These are phyloP conservation scores for Scaptomyza reducta DNA, from an alignment of 2,888 invertebrate species.

Conservation along the genomic window DNA sequence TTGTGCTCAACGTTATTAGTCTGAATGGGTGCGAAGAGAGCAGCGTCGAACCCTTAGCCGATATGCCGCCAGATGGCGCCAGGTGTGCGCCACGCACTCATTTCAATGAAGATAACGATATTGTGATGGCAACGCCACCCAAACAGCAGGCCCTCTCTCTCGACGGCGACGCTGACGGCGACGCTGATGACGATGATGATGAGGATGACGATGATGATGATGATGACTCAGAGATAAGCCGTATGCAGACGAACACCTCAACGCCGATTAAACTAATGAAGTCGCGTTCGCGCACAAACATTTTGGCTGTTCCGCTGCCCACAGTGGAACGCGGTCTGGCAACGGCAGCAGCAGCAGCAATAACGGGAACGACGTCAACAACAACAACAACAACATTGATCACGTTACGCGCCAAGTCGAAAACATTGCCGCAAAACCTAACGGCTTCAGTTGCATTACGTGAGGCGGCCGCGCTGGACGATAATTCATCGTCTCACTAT, in stretches of 20 bases:
- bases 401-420: slow-evolving; percentile 85
- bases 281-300: slow-evolving; percentile 84
- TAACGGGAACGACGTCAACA: slow-evolving; percentile 36
- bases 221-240: slow-evolving; percentile 85
- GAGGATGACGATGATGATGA: slow-evolving; percentile 83
- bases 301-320: slow-evolving; percentile 85
- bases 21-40: slow-evolving; percentile 67
- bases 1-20: slow-evolving; percentile 82
- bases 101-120: slow-evolving; percentile 78
- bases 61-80: slow-evolving; percentile 29
- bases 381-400: slow-evolving; percentile 62
- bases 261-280: slow-evolving; percentile 84
- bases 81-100: slow-evolving; percentile 69
- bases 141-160: slow-evolving; percentile 63
- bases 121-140: slow-evolving; percentile 70
- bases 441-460: slow-evolving; percentile 81
- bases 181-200: slow-evolving; percentile 10
- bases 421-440: slow-evolving; percentile 87
- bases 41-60: slow-evolving; percentile 14
- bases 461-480: slow-evolving; percentile 76
- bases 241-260: slow-evolving; percentile 84
- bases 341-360: slow-evolving; percentile 40
- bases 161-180: slow-evolving; percentile 16
- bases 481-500: slow-evolving; percentile 32
- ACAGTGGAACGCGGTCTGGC: slow-evolving; percentile 70